Percentiles rank a stretch among this genome's conserved stretches.
Conservation (phyloP, 2,797 vertebrate species). For the Echiichthys vipera region DNA sequence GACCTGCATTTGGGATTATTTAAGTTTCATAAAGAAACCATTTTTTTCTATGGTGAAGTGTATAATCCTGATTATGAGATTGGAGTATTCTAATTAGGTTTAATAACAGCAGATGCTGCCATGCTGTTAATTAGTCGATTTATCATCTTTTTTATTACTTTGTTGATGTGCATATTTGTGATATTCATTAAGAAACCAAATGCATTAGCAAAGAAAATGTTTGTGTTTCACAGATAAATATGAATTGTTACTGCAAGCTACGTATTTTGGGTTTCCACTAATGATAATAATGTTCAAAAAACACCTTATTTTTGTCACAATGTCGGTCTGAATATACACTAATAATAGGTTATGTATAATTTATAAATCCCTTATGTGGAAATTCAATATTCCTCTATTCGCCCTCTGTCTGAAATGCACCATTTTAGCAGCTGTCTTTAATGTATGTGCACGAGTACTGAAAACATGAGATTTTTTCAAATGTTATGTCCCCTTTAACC, state of each 20-base stretch:
- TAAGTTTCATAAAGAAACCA: background rate
- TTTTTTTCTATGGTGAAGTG: background rate
- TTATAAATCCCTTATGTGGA: too few species aligned
- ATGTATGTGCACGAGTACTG: too few species aligned
- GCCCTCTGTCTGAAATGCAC: too few species aligned
- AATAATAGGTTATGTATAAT: too few species aligned
- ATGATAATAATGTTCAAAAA: too few species aligned
- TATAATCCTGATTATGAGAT: background rate
- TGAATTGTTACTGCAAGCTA: background rate
- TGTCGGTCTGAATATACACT: too few species aligned
- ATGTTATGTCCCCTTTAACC: too few species aligned
- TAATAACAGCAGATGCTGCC: background rate
- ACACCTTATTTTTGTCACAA: too few species aligned
- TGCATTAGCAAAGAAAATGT: background rate
- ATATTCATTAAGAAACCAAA: background rate
- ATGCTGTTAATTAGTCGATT: background rate
- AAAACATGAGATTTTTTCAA: too few species aligned
- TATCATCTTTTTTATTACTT: background rate
- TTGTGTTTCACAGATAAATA: conserved; percentile 7
- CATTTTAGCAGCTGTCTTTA: too few species aligned
- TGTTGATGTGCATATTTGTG: background rate
- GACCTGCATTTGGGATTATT: conserved; percentile 1
- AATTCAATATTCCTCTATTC: too few species aligned
- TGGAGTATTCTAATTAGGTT: background rate
- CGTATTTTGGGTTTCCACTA: too few species aligned